A percentile compares a stretch with the other conserved stretches of the same genome.
phyloP scores from a whole-genome alignment of 37 sponge, comb jelly and placozoan species.

The Corticium candelabrum region DNA sequence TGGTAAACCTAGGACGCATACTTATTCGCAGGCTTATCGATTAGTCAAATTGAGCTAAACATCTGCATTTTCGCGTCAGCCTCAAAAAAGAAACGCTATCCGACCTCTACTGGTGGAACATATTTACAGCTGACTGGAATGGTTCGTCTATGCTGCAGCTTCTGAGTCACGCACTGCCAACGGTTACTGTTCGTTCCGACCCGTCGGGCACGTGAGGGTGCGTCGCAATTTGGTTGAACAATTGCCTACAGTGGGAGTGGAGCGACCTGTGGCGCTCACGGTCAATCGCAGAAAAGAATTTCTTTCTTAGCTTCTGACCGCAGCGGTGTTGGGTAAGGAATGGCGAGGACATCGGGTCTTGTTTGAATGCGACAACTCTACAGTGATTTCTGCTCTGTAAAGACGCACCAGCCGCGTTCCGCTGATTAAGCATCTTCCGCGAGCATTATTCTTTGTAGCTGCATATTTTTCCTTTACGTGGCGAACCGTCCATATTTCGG shows the following conservation, averaged over 20 bases:
- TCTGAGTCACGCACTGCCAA: neutral
- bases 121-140: neutral
- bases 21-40: neutral
- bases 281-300: conserved; percentile 27
- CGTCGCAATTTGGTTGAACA: neutral
- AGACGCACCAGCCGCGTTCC: conserved; percentile 7
- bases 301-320: conserved; percentile 19
- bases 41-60: neutral
- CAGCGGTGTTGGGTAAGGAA: conserved; percentile 22
- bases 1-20: too few relatives aligned
- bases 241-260: conserved; percentile 40
- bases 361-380: conserved; percentile 27
- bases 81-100: neutral
- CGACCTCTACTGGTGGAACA: neutral
- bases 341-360: conserved; percentile 11
- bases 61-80: neutral
- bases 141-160: neutral
- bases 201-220: conserved; percentile 10
- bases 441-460: conserved; percentile 20
- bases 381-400: conserved; percentile 17
- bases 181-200: neutral
- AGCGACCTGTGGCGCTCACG: neutral
- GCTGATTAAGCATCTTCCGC: conserved; percentile 28
- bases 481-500: conserved; percentile 6
- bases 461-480: conserved; percentile 12